A percentile compares a stretch with the other conserved stretches of the same genome.
phyloP scores from a whole-genome alignment of 2,113 vertebrate species.

The Corvus hawaiiensis region DNA sequence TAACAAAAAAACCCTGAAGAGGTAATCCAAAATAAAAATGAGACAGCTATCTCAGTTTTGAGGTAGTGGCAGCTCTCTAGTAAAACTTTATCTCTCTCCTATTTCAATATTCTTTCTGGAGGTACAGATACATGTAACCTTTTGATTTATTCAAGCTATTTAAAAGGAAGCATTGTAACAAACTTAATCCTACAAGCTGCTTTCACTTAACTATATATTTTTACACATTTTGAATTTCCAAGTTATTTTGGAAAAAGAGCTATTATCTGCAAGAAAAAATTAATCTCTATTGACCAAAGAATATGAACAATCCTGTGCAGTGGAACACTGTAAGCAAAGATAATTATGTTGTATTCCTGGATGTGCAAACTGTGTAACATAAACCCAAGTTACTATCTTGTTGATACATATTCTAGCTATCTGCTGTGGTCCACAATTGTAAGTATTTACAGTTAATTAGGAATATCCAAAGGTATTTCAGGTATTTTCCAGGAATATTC shows the following conservation, averaged over 20 bases:
- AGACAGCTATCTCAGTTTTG: background rate
- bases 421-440: background rate
- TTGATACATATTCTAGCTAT: background rate
- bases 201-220: background rate
- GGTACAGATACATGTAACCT: background rate
- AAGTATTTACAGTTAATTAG: background rate
- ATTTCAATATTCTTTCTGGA: background rate
- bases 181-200: background rate
- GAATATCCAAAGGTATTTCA: background rate
- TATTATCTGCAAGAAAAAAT: background rate
- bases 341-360: background rate
- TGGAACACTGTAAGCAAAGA: background rate
- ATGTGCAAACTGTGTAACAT: background rate
- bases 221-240: background rate
- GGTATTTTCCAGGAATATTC: background rate
- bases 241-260: background rate
- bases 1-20: background rate
- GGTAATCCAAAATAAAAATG: background rate
- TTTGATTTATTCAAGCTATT: background rate
- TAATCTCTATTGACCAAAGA: background rate
- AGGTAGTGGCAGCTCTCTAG: background rate
- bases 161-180: background rate
- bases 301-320: background rate
- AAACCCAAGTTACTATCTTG: background rate
- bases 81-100: background rate